Percentiles rank a stretch among this genome's conserved stretches.
phyloP scores from a whole-genome alignment of 2,113 vertebrate genomes.

The Daubentonia madagascariensis region DNA sequence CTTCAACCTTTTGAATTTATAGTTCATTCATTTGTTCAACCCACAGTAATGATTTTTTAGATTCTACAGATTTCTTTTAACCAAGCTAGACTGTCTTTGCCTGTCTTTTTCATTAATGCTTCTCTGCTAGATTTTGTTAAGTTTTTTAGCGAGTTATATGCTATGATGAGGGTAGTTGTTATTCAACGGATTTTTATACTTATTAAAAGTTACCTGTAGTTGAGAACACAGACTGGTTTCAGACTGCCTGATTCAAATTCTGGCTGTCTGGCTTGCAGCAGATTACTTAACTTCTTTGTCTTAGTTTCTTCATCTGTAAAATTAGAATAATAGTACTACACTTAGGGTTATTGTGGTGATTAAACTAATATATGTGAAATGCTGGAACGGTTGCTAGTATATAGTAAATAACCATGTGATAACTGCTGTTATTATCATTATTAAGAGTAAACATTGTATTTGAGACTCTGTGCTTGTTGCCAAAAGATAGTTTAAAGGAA shows the following conservation, averaged over 20 bases:
- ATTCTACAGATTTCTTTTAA: background rate
- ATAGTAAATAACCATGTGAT: background rate
- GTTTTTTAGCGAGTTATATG: background rate
- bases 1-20: background rate
- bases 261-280: background rate
- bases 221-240: background rate
- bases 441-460: background rate
- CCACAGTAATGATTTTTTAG: background rate
- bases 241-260: background rate
- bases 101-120: background rate
- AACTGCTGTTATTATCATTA: background rate
- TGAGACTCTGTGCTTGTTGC: background rate
- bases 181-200: background rate
- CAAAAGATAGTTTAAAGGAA: slow-evolving; percentile 4
- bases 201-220: background rate
- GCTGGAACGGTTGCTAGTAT: background rate
- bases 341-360: background rate
- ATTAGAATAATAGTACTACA: background rate
- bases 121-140: background rate
- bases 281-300: background rate
- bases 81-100: background rate
- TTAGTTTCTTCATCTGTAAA: slow-evolving; percentile 16
- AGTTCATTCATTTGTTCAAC: background rate
- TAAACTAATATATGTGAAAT: background rate
- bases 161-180: background rate